These are phyloP conservation scores for Drosophila kanapiae DNA, from an alignment of 1,140 invertebrate species.

Conservation along the genomic window DNA sequence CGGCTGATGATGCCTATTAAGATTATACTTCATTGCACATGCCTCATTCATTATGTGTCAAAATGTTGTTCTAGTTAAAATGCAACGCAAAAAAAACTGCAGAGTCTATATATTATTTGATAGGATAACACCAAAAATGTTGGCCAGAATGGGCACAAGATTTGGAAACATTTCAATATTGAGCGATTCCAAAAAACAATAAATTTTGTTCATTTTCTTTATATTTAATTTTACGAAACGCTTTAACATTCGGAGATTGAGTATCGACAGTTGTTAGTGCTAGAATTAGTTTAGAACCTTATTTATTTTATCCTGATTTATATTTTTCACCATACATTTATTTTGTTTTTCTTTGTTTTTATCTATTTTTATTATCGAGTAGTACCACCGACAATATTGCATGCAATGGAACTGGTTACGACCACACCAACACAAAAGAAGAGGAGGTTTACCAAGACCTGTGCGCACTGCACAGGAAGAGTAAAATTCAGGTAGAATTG, in stretches of 20 bases:
- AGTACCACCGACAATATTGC: constrained; percentile 84
- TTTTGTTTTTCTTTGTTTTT: constrained; percentile 22
- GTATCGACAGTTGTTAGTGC: no score
- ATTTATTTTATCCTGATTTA: constrained; percentile 6
- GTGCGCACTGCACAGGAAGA: constrained; percentile 84
- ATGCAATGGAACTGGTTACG: constrained; percentile 84
- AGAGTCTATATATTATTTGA: no score
- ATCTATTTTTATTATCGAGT: constrained; percentile 47
- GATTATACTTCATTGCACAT: no score
- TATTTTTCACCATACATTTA: constrained; percentile 17
- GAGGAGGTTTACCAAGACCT: constrained; percentile 86
- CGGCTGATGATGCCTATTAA: no score
- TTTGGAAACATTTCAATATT: no score
- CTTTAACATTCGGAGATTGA: neutral
- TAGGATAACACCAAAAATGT: no score
- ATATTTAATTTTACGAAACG: neutral
- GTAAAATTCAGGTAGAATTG: constrained; percentile 84
- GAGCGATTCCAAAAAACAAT: neutral
- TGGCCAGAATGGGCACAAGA: no score
- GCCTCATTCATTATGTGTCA: no score
- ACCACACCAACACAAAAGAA: constrained; percentile 85
- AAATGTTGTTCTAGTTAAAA: no score
- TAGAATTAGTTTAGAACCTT: constrained; percentile 1
- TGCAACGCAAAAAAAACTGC: no score
- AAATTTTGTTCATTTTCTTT: neutral